Base-by-base conservation (phyloP, 2,113 vertebrate genomes). In the Planiliza haematocheilus region DNA sequence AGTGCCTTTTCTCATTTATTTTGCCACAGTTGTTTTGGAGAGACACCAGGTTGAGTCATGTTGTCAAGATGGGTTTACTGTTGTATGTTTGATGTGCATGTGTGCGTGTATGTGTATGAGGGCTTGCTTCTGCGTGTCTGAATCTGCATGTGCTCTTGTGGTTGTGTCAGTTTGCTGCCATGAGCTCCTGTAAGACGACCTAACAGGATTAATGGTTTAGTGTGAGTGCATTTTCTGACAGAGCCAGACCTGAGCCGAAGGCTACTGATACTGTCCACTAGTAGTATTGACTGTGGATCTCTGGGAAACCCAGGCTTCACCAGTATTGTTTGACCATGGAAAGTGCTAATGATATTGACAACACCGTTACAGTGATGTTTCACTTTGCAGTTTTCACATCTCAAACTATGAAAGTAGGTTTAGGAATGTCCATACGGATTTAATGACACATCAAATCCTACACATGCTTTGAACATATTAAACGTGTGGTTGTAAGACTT, bases 181-280 rank as follows among this genome's bases (percentile, higher is more conserved):
- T 83, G 71, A 77, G 79, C 77, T 74, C 52, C 50, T 62, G 60
- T 88, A 78, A 89, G 87, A 78, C 13, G 79, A 71, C 56, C 73
- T 89, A 88, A 90, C 73, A 67, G 81, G 91, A 91, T 92, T 92
- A 87, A 70, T 75, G 67, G 62, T 86, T 77, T 90, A 80, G 65
- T 74, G 34, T 70, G 20, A 68, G 49, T 68, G 50, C 43, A 41
- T 46, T 78, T 77, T 70, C 42, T 10, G 5, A 37, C 48, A 55
- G 53, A 76, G 43, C 52, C 61, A 41, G 70, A 64, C 46, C 37
- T 69, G 18, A 75, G 24, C 73, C 59, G 18, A 67, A 62, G 24
- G 70, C 36, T 20, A 8, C 37, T 68, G 8, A 48, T 55, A n/a
- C 51, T 61, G 53, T 48, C 34, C 17, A 50, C n/a, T 34, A 52